Base-by-base conservation (phyloP, 2,797 vertebrate species). In the Scleropages formosus region DNA sequence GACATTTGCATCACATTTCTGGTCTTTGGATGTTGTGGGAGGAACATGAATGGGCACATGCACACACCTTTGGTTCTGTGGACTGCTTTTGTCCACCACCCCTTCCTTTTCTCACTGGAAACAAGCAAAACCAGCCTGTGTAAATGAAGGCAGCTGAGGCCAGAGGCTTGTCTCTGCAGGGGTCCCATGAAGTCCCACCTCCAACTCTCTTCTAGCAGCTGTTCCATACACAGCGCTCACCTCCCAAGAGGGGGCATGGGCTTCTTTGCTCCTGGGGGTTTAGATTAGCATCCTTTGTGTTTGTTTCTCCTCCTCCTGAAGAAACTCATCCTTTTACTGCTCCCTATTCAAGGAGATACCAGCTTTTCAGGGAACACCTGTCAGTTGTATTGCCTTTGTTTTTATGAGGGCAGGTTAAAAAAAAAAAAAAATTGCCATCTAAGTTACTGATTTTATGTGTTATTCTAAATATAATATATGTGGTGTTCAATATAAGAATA, bases 261-360 rank as follows among this genome's bases (percentile, higher is more conserved):
- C 69, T 63, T 49, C 24, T 59, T 65, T 56, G 56, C 31, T 59
- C 18, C 20, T 46, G 31, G 31, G 58, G 63, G 63, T 24, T 59
- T 44, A 49, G 63, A 68, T 75, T 75, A 26, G 65, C 53, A 46
- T 74, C 47, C 73, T 63, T 59, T 56, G 22, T n/a, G 61, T 74
- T 47, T 65, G 8, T 27, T 60, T 20, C 47, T 44, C 39, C 59
- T 18, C 62, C 60, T 65, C 53, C 12, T n/a, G 44, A 61, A 26
- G 73, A 31, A 31, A 26, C 26, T 8, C 15, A 27, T 16, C 64
- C 61, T 24, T 74, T 64, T 56, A 63, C 18, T 61, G 46, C 61
- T 15, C 12, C 74, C 61, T 72, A 26, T 46, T 63, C 49, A 63
- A 59, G 15, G 15, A 16, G n/a, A 20, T 64, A 31, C 8, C n/a